phyloP scores from a whole-genome alignment of 2,113 vertebrate species.

The Eurypyga helias region DNA sequence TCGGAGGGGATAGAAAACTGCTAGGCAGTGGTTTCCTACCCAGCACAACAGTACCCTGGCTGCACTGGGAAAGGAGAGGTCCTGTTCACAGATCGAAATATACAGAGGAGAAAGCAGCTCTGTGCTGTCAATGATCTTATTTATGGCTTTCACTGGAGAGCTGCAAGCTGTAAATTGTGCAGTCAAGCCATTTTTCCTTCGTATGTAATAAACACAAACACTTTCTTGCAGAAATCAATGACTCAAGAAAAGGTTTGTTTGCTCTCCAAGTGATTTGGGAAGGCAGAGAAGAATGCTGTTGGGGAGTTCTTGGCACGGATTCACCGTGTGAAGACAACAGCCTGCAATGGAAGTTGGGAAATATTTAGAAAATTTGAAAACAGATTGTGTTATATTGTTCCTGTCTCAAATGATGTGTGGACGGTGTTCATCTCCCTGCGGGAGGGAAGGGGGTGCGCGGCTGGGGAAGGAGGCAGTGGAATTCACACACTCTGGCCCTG shows the following conservation, averaged over 20 bases:
- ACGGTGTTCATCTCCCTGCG: not conserved
- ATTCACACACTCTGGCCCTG: rapidly evolving
- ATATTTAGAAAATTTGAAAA: slow-evolving; percentile 72
- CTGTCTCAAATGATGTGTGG: slow-evolving; percentile 23
- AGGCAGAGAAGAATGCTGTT: slow-evolving; percentile 52
- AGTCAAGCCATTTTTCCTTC: not conserved
- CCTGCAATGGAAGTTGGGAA: slow-evolving; percentile 50
- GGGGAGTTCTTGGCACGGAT: slow-evolving; percentile 56
- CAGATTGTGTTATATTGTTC: slow-evolving; percentile 40
- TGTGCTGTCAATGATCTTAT: not conserved
- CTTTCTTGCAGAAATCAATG: slow-evolving; percentile 52
- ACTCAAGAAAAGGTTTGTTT: slow-evolving; percentile 49
- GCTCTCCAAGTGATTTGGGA: slow-evolving; percentile 33
- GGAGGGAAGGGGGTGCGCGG: not conserved
- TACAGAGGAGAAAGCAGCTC: not conserved
- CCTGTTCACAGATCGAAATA: not conserved
- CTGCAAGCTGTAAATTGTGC: not conserved
- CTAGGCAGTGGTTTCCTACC: not conserved
- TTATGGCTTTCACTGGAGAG: not conserved
- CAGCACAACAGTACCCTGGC: not conserved
- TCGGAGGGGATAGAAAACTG: not conserved
- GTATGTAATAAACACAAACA: slow-evolving; percentile 19
- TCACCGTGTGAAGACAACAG: slow-evolving; percentile 37
- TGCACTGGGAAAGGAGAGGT: not conserved
- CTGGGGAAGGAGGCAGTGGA: not conserved